Evolutionary conservation across 2,113 vertebrate species (phyloP), one percentile per base, ranked within the genome.

Genomic region (Dasyprocta punctata): DNA sequence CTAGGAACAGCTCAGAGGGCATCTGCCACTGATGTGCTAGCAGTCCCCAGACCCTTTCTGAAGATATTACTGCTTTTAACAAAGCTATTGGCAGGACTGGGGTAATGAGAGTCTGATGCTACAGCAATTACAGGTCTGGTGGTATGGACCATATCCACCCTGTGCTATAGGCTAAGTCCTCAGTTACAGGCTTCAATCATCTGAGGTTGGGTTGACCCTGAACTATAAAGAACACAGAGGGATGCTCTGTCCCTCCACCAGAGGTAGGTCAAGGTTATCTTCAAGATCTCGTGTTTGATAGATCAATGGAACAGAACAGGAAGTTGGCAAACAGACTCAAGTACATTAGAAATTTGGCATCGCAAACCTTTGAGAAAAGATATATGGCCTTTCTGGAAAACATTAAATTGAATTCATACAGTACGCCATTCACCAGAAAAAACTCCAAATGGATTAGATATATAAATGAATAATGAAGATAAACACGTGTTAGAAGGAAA

Each of bases 131-230:
- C 28, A 81, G 60, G 44, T 44, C 81, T 5, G 2, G 41, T 17
- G 19, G 0, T 24, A 22, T 2, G 19, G 88, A 75, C 20, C 0
- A 0, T 1, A 44, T 77, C 13, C 26, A 16, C 41, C 41, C 47
- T 9, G 19, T 0, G 5, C 19, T 41, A 6, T 4, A 89, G 60
- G 80, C 2, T 20, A 49, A 73, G 60, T 3, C 22, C 11, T 61
- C 41, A 20, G 14, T 54, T 17, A 63, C 3, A 52, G 65, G 61
- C 33, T 84, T 86, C 78, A 16, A 5, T 28, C 20, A 36, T 56
- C n/a, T 54, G 17, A 80, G 61, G 36, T 20, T 44, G 22, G 61
- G 85, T 22, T 95, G 94, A 63, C 77, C 77, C 92, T 38, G 7
- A 60, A 28, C 19, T 24, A 30, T 5, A 36, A 60, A 92, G 36